Evolutionary conservation across 2,113 vertebrate genomes (phyloP).

Genomic region (Cyanoramphus novaezelandiae): DNA sequence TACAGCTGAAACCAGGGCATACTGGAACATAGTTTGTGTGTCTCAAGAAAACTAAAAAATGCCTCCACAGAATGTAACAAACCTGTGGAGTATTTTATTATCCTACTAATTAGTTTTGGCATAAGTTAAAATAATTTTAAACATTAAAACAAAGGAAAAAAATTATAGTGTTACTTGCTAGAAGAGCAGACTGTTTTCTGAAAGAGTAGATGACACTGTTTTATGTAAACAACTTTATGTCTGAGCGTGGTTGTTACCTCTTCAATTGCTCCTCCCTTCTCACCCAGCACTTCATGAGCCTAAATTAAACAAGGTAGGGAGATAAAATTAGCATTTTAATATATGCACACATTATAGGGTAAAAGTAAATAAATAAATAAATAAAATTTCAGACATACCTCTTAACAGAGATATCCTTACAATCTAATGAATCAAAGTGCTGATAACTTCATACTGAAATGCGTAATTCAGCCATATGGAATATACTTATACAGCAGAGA

Average conservation of each 20-base stretch:
- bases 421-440: background rate
- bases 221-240: background rate
- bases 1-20: background rate
- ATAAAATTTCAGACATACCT: background rate
- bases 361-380: background rate
- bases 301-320: background rate
- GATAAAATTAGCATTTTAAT: background rate
- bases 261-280: background rate
- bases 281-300: fast-evolving
- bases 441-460: background rate
- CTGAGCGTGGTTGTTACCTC: fast-evolving
- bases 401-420: background rate
- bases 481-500: background rate
- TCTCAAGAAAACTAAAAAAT: background rate
- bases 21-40: background rate
- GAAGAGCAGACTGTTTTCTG: background rate
- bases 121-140: background rate
- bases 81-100: background rate
- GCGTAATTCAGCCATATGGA: background rate
- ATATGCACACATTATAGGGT: background rate
- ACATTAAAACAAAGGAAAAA: background rate
- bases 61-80: background rate
- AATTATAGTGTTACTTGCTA: background rate
- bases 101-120: background rate
- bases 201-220: background rate